Evolutionary conservation across 1,140 invertebrate species (phyloP).

Genomic region (Drosophila bocki): DNA sequence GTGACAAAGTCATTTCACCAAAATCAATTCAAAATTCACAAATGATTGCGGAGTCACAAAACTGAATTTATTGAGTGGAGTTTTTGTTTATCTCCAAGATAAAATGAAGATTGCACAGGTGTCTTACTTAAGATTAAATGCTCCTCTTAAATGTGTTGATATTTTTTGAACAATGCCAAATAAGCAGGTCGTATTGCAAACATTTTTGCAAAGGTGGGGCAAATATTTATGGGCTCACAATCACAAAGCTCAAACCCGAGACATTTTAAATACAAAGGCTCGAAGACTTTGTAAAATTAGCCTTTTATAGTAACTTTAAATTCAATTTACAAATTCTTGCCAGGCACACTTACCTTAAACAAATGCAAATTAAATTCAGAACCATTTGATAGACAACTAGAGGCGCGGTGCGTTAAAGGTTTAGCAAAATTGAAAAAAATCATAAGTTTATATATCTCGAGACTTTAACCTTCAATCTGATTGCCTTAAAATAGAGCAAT

Average conservation of each 20-base stretch:
- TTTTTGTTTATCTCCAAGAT: constrained; percentile 6
- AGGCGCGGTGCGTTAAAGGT: too few species aligned
- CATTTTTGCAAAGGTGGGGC: neutral
- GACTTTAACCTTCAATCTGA: too few species aligned
- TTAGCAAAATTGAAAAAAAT: too few species aligned
- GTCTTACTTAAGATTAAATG: constrained; percentile 3
- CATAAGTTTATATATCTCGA: too few species aligned
- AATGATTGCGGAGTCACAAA: constrained; percentile 8
- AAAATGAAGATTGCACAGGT: constrained; percentile 23
- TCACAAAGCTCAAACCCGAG: neutral
- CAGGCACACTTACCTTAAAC: neutral
- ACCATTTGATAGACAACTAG: too few species aligned
- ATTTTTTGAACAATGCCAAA: neutral
- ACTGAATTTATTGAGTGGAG: constrained; percentile 25
- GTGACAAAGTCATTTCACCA: constrained; percentile 54
- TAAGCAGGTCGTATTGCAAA: constrained; percentile 2
- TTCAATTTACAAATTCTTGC: neutral
- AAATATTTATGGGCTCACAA: neutral
- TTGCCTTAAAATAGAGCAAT: too few species aligned
- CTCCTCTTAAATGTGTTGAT: constrained; percentile 10
- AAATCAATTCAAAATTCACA: constrained; percentile 48
- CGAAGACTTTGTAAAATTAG: neutral
- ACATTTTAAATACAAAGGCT: neutral
- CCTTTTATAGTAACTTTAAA: too few species aligned
- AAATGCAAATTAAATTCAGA: neutral